Evolutionary conservation across 1,140 invertebrate species (phyloP), one percentile per base, ranked within the genome.

Genomic region (Leptopilina boulardi): DNA sequence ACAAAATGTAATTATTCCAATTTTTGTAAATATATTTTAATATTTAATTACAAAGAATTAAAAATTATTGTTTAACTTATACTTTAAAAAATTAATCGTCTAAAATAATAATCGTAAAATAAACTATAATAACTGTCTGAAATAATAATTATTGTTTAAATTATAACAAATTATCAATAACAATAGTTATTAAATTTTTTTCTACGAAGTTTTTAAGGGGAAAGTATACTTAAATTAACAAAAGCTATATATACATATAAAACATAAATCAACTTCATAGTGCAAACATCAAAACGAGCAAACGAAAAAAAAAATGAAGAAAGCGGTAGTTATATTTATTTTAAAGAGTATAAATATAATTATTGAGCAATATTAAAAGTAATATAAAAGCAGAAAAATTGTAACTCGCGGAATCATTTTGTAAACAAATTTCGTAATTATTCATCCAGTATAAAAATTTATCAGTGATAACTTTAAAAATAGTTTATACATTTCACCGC

Each of bases 331-430:
- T 51, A 51, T 18, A 51, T 18, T 51, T 51, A 51, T 18, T 51
- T 51, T 51, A 51, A 51, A 82, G 34, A 75, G 34, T 38, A 34
- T 34, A 34, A 3, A 38, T n/a, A 42, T 73, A 59, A 54, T 15
- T 23, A 66, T 77, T 70, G 77, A 82, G 66, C 83, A 83, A 80
- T 78, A n/a, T n/a, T n/a, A 74, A 80, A 71, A 76, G 75, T 80
- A 82, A 77, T 71, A 71, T n/a, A n/a, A n/a, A n/a, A n/a, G 77
- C 86, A 82, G 74, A 77, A 15, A 51, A 51, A 51, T 51, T 5
- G 4, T 51, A 51, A 18, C 15, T 51, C 18, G 5, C 6, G 15
- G 47, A 51, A 51, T 51, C 4, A 8, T 51, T 51, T 51, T 15
- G 15, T 51, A 51, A n/a, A 51, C 47, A 51, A 38, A 51, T 51